These are phyloP conservation scores for Eudemis profundana DNA, from an alignment of 2,888 invertebrate genomes.

Conservation along the genomic window DNA sequence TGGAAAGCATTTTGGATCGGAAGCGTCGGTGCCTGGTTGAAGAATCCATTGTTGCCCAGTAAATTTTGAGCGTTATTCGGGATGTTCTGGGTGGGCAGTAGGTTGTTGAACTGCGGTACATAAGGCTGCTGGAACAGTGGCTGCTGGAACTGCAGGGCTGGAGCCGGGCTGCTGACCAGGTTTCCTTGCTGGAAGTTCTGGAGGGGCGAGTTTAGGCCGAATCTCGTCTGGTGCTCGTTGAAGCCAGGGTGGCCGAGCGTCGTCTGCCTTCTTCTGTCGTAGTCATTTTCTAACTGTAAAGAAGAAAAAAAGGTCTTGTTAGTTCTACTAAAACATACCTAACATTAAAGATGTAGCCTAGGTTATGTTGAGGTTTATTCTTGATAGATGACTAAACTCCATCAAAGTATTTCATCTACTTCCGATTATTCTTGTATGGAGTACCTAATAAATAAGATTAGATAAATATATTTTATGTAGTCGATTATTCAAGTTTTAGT, in stretches of 20 bases:
- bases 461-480: too few relatives aligned
- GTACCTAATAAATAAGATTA: too few relatives aligned
- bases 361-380: neutral
- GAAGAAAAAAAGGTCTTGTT: slow-evolving; percentile 48
- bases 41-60: slow-evolving; percentile 64
- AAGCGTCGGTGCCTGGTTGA: slow-evolving; percentile 60
- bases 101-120: slow-evolving; percentile 74
- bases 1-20: slow-evolving; percentile 63
- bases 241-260: slow-evolving; percentile 73
- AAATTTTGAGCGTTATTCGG: slow-evolving; percentile 58
- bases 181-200: slow-evolving; percentile 72
- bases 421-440: too few relatives aligned
- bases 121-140: slow-evolving; percentile 72
- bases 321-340: neutral
- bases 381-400: too few relatives aligned
- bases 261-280: slow-evolving; percentile 78
- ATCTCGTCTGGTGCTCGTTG: slow-evolving; percentile 79
- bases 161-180: slow-evolving; percentile 64
- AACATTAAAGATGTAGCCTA: too few relatives aligned
- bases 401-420: too few relatives aligned
- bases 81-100: slow-evolving; percentile 56
- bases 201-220: slow-evolving; percentile 74
- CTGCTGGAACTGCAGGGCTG: slow-evolving; percentile 54
- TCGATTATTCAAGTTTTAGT: too few relatives aligned
- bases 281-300: slow-evolving; percentile 82